Evolutionary conservation across 2,797 vertebrate species (phyloP).

Genomic region (Mustela erminea): DNA sequence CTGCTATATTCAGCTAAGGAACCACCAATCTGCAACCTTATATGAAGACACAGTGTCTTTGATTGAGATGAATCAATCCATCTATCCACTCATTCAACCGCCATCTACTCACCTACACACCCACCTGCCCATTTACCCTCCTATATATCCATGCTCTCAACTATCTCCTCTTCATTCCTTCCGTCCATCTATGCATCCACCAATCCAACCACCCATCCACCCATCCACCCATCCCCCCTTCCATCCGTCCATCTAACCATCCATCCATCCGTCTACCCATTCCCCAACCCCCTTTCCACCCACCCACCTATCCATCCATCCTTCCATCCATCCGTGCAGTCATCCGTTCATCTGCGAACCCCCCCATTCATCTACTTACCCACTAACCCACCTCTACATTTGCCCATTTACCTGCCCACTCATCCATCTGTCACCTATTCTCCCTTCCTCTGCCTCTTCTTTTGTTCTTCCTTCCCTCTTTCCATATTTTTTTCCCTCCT

Average conservation of each 20-base stretch:
- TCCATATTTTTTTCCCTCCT: neutral
- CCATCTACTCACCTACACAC: neutral
- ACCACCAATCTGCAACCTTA: neutral
- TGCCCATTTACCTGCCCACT: neutral
- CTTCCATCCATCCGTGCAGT: neutral
- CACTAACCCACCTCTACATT: neutral
- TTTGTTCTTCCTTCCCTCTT: neutral
- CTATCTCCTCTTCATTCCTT: neutral
- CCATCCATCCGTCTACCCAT: too few relatives aligned
- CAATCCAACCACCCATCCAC: too few relatives aligned
- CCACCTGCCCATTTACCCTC: too few relatives aligned
- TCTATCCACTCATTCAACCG: neutral
- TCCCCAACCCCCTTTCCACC: too few relatives aligned
- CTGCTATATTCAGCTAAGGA: neutral
- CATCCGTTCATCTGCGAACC: neutral
- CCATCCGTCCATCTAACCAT: neutral
- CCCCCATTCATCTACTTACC: neutral
- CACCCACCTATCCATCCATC: too few relatives aligned
- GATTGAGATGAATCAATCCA: neutral
- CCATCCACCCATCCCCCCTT: accelerated
- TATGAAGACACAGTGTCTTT: neutral
- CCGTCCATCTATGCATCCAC: neutral
- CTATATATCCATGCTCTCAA: neutral
- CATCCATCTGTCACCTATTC: neutral
- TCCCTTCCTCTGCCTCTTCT: neutral